These are phyloP conservation scores for Zootoca vivipara DNA, from an alignment of 2,113 vertebrate species.

Conservation along the genomic window DNA sequence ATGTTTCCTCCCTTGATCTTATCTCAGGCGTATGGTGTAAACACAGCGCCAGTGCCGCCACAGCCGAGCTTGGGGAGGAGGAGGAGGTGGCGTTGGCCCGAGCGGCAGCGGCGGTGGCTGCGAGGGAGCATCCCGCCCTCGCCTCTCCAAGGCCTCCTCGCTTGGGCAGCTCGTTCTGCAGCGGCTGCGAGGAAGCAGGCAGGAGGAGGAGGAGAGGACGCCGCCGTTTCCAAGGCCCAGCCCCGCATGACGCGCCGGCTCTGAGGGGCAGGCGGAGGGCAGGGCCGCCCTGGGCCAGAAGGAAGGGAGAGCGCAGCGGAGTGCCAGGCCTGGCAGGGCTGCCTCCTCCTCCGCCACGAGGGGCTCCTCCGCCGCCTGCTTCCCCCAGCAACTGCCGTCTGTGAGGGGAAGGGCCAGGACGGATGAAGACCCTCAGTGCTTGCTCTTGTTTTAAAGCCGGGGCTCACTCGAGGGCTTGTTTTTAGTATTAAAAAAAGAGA, in stretches of 20 bases:
- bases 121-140: neutral
- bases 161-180: neutral
- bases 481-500: neutral
- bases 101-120: neutral
- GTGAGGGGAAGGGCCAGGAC: neutral
- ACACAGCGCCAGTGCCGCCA: slow-evolving; percentile 12
- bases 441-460: neutral
- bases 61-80: no score
- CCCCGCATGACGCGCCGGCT: slow-evolving; percentile 3
- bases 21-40: no score
- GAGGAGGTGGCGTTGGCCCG: slow-evolving; percentile 27
- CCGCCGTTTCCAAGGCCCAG: neutral
- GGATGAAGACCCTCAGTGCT: neutral
- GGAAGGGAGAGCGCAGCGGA: neutral
- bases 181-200: neutral
- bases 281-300: neutral
- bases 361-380: no score
- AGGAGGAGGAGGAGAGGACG: neutral
- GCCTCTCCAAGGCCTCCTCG: slow-evolving; percentile 23
- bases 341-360: neutral
- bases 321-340: no score
- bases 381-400: neutral
- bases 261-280: neutral
- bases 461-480: neutral
- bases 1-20: no score